phyloP scores from a whole-genome alignment of 2,797 vertebrate species.

The Semotilus atromaculatus region DNA sequence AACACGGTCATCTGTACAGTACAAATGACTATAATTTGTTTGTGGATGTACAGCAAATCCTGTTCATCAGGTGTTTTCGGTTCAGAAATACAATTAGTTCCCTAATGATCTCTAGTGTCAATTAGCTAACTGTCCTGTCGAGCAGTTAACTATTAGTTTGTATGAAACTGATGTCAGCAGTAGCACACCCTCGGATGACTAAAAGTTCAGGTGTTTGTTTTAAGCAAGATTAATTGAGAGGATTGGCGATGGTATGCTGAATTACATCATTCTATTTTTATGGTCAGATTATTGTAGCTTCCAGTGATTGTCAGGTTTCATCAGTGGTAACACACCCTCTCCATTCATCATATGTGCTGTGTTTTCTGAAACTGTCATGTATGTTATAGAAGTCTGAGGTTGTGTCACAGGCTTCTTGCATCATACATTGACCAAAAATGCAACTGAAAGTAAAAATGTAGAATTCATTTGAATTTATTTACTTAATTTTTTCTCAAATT shows the following conservation, averaged over 20 bases:
- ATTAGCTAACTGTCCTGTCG: background rate
- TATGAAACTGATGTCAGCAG: background rate
- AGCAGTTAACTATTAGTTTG: constrained; percentile 31
- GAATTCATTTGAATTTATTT: background rate
- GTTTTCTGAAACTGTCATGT: background rate
- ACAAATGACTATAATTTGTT: background rate
- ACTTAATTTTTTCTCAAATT: background rate
- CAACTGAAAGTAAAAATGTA: background rate
- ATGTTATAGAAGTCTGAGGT: background rate
- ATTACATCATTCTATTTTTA: constrained; percentile 2
- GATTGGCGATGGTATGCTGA: constrained; percentile 23
- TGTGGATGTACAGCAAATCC: background rate
- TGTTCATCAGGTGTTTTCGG: background rate
- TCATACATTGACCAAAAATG: background rate
- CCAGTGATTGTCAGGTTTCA: background rate
- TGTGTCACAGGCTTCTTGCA: background rate
- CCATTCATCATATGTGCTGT: background rate
- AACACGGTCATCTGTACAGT: background rate
- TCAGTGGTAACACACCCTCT: constrained; percentile 12
- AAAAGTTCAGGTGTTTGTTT: background rate
- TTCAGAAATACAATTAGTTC: background rate
- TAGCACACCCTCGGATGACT: constrained; percentile 43
- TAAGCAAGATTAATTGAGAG: constrained; percentile 17
- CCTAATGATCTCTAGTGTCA: background rate
- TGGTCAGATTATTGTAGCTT: constrained; percentile 15